These are phyloP conservation scores for Rhinoraja longicauda DNA, from an alignment of 2,797 vertebrate genomes.

Conservation along the genomic window DNA sequence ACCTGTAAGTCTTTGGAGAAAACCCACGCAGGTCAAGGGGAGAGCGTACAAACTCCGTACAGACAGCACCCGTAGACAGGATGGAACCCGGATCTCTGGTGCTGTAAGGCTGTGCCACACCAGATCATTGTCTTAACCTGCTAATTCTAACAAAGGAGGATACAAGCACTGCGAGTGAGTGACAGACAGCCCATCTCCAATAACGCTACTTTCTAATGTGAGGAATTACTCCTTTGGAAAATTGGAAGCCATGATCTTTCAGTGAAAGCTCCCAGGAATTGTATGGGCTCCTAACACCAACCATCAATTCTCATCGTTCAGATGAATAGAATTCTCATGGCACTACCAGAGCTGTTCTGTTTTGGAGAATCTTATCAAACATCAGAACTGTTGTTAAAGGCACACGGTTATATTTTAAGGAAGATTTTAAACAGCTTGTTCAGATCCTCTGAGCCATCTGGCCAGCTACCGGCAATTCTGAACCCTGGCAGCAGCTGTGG, in stretches of 20 bases:
- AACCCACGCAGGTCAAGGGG: too few relatives aligned
- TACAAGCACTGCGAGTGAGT: background rate
- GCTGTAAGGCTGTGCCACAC: too few relatives aligned
- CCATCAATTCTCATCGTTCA: background rate
- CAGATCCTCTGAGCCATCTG: too few relatives aligned
- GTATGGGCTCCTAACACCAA: background rate
- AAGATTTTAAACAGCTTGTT: background rate
- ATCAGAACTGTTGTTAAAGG: background rate
- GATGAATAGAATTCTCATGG: background rate
- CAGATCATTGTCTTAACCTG: conserved; percentile 9
- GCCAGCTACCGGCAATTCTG: background rate
- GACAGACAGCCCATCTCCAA: background rate
- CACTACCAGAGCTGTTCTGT: background rate
- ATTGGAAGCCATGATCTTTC: background rate
- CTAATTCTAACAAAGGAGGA: background rate
- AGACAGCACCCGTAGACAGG: too few relatives aligned
- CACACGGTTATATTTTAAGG: background rate
- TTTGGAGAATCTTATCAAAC: background rate
- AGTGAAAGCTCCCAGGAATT: background rate
- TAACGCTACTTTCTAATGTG: background rate
- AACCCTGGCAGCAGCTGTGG: background rate
- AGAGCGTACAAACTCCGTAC: too few relatives aligned
- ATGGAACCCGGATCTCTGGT: too few relatives aligned
- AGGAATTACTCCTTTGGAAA: background rate
- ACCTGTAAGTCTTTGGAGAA: too few relatives aligned